Conservation (phyloP, 2,797 vertebrate species). For the Diceros bicornis region DNA sequence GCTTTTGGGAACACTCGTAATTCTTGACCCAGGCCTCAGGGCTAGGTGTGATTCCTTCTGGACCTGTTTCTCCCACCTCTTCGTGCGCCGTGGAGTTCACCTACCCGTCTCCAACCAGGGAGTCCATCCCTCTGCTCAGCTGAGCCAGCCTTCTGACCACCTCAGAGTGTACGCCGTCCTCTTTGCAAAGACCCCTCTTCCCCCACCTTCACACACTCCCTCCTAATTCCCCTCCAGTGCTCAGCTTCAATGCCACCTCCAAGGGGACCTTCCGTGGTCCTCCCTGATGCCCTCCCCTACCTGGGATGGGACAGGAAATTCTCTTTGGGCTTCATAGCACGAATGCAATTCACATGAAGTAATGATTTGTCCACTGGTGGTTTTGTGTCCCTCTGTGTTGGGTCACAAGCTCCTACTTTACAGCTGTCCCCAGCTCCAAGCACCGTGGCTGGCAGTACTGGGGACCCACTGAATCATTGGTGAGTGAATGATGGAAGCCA, state of each 20-base stretch:
- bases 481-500: not conserved
- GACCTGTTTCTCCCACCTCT: not conserved
- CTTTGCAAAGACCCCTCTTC: not conserved
- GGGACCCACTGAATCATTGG: not conserved
- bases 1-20: not conserved
- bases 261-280: rapidly evolving
- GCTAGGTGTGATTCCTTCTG: rapidly evolving
- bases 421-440: not conserved
- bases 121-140: not conserved
- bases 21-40: not conserved
- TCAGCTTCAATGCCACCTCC: not conserved
- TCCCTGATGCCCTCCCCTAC: not conserved
- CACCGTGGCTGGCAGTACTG: rapidly evolving
- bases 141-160: not conserved
- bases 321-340: not conserved
- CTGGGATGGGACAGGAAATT: not conserved
- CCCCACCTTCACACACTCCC: too few species aligned
- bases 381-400: not conserved
- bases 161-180: rapidly evolving
- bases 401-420: not conserved
- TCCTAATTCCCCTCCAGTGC: not conserved
- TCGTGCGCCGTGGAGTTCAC: rapidly evolving
- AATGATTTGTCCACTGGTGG: rapidly evolving
- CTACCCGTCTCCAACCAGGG: rapidly evolving
- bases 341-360: not conserved